Percentiles rank a stretch among this genome's conserved stretches.
Evolutionary conservation across 2,888 invertebrate genomes (phyloP).

Genomic region (Crossocerus cetratus): DNA sequence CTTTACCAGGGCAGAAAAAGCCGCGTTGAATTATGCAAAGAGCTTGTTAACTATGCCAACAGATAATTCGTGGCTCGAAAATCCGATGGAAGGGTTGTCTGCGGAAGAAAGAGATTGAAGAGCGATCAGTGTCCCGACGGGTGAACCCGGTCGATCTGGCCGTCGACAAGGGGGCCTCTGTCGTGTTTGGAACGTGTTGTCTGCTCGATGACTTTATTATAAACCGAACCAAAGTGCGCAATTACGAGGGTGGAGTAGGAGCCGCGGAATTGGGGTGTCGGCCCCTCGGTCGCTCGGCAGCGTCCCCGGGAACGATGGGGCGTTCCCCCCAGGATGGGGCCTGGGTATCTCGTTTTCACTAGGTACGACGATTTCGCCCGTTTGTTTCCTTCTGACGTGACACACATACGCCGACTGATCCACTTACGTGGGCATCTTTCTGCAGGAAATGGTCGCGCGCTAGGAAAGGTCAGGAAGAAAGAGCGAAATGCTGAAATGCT

Average conservation of each 20-base stretch:
- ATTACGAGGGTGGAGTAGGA: slow-evolving; percentile 62
- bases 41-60: too few relatives aligned
- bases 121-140: slow-evolving; percentile 12
- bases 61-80: too few relatives aligned
- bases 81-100: too few relatives aligned
- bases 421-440: slow-evolving; percentile 36
- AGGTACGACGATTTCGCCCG: slow-evolving; percentile 40
- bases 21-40: too few relatives aligned
- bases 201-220: slow-evolving; percentile 68
- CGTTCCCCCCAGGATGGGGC: slow-evolving; percentile 53
- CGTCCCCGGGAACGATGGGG: slow-evolving; percentile 60
- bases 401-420: slow-evolving; percentile 34
- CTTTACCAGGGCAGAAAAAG: too few relatives aligned
- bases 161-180: slow-evolving; percentile 28
- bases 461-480: slow-evolving; percentile 43
- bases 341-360: slow-evolving; percentile 61
- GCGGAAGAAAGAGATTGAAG: too few relatives aligned
- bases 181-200: slow-evolving; percentile 46
- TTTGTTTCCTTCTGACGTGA: slow-evolving; percentile 29
- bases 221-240: slow-evolving; percentile 69
- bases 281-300: slow-evolving; percentile 39
- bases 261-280: slow-evolving; percentile 49
- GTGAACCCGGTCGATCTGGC: slow-evolving; percentile 13
- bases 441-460: slow-evolving; percentile 35
- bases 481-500: slow-evolving; percentile 3